Evolutionary conservation across 2,113 vertebrate genomes (phyloP).

Genomic region (Xerus inauris): DNA sequence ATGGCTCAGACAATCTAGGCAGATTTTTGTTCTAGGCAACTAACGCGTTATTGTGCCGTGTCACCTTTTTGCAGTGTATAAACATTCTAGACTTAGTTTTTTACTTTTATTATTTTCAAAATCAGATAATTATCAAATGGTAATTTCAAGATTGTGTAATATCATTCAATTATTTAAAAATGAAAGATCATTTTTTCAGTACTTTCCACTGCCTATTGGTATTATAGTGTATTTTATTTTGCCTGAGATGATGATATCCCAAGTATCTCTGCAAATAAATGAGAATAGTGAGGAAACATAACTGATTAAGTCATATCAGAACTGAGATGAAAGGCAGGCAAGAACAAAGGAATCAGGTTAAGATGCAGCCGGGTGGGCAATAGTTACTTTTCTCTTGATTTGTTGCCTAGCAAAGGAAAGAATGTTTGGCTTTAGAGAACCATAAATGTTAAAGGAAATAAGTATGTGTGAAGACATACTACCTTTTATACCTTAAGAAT

Average conservation of each 20-base stretch:
- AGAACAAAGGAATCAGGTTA: constrained; percentile 10
- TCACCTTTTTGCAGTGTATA: neutral
- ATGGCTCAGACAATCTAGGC: neutral
- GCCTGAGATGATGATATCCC: neutral
- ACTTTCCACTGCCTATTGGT: neutral
- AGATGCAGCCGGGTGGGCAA: constrained; percentile 9
- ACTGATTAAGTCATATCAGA: neutral
- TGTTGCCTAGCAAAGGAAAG: neutral
- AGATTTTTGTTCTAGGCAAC: neutral
- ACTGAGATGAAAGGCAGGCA: constrained; percentile 7
- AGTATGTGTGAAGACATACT: neutral
- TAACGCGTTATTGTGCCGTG: neutral
- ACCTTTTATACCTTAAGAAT: constrained; percentile 19
- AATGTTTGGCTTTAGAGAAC: constrained; percentile 11
- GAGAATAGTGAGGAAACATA: neutral
- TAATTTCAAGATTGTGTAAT: constrained; percentile 10
- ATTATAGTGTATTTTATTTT: constrained; percentile 6
- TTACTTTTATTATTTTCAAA: constrained; percentile 8
- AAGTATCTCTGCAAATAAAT: constrained; percentile 37
- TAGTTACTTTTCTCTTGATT: constrained; percentile 10
- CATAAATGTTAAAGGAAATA: constrained; percentile 9
- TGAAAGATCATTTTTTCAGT: neutral
- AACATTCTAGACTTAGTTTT: neutral
- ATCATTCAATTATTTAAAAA: constrained; percentile 12
- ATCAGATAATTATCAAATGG: neutral